Evolutionary conservation across 2,888 invertebrate genomes (phyloP).

Genomic region (Philhelius pedissequus): DNA sequence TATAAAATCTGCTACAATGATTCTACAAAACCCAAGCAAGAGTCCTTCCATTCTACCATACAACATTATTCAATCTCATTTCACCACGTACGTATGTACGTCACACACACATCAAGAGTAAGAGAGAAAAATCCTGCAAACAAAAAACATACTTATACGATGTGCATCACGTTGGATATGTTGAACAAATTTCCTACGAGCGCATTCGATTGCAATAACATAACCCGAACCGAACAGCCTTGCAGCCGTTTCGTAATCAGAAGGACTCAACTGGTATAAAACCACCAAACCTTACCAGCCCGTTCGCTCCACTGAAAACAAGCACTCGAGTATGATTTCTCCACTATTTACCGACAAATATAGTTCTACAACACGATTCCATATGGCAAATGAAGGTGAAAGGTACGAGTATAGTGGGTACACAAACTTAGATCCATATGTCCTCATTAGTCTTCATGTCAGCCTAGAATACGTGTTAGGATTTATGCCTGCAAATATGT

Average conservation of each 20-base stretch:
- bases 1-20: not conserved
- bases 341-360: not conserved
- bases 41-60: not conserved
- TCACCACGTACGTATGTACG: not conserved
- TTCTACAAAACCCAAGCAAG: not conserved
- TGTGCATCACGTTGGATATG: constrained; percentile 57
- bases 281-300: not conserved
- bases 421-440: constrained; percentile 46
- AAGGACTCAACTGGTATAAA: not conserved
- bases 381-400: not conserved
- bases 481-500: constrained; percentile 54
- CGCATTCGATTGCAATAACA: constrained; percentile 40
- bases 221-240: not conserved
- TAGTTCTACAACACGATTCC: constrained; percentile 14
- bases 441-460: constrained; percentile 66
- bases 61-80: constrained; percentile 11
- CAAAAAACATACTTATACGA: constrained; percentile 33
- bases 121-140: constrained; percentile 8
- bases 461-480: constrained; percentile 57
- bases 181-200: constrained; percentile 58
- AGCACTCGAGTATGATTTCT: not conserved
- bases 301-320: not conserved
- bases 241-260: not conserved
- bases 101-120: not conserved
- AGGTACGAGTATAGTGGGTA: not conserved